Percentiles rank a stretch among this genome's conserved stretches.
These are phyloP conservation scores for Sphyrna mokarran DNA, from an alignment of 2,113 vertebrate species.

Conservation along the genomic window DNA sequence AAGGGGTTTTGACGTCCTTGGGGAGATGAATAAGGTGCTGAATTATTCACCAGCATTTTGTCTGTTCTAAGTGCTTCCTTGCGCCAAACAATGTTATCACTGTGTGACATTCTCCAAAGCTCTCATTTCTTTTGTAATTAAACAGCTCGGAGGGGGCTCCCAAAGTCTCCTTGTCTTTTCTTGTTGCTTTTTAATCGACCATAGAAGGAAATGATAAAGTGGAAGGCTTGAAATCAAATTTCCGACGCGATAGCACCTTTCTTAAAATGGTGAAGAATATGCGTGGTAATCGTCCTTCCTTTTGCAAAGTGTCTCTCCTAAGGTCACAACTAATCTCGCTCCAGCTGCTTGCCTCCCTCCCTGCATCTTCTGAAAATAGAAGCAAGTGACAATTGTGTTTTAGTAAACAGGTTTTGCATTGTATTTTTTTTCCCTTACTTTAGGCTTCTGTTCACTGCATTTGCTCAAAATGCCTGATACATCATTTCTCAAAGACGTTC, in stretches of 20 bases:
- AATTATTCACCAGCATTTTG: constrained; percentile 7
- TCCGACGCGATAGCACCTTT: not conserved
- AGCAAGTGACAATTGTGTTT: not conserved
- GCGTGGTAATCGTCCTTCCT: not conserved
- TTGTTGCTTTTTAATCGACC: not conserved
- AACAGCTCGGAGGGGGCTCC: not conserved
- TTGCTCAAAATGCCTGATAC: not conserved
- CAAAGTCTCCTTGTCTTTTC: not conserved
- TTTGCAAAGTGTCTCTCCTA: not conserved
- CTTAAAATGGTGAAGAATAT: not conserved
- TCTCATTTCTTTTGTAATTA: not conserved
- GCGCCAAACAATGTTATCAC: constrained; percentile 27
- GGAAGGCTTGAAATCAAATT: constrained; percentile 7
- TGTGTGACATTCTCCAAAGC: not conserved
- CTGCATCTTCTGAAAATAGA: not conserved
- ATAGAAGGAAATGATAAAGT: not conserved
- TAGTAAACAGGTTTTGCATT: not conserved
- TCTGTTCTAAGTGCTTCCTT: not conserved
- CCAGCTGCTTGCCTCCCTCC: not conserved
- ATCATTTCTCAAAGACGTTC: not conserved
- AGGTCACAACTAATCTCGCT: not conserved
- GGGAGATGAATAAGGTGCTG: not conserved
- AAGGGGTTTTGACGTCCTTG: not conserved
- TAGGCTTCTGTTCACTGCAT: not conserved
- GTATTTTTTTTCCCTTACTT: not conserved